Evolutionary conservation across 2,113 vertebrate genomes (phyloP).

Genomic region (Daboia siamensis): DNA sequence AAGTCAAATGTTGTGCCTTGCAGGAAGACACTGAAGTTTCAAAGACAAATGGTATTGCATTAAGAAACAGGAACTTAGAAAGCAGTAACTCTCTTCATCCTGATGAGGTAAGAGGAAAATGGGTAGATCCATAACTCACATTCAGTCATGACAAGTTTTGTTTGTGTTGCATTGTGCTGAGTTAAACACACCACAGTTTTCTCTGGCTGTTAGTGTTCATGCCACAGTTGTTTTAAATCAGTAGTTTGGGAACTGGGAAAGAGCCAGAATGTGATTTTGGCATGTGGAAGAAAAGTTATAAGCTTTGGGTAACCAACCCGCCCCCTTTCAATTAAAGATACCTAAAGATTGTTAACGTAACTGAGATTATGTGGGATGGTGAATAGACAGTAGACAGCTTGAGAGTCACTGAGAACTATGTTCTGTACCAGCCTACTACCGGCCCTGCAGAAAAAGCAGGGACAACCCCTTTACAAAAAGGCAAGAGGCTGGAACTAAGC

Average conservation of each 20-base stretch:
- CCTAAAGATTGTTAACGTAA: neutral
- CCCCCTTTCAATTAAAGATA: neutral
- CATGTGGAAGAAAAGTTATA: neutral
- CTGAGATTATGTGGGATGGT: neutral
- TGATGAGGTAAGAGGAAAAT: conserved; percentile 38
- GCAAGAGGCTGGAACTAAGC: too few species aligned
- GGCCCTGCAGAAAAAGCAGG: too few species aligned
- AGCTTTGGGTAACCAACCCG: neutral
- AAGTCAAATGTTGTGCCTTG: conserved; percentile 12
- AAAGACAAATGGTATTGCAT: neutral
- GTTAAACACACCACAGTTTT: neutral
- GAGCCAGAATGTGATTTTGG: neutral
- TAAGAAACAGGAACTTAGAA: conserved; percentile 33
- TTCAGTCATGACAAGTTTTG: neutral
- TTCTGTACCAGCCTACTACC: too few species aligned
- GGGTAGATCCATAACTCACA: neutral
- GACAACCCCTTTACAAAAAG: too few species aligned
- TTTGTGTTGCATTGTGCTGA: neutral
- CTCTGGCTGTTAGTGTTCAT: neutral
- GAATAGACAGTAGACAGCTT: neutral
- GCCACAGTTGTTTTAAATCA: neutral
- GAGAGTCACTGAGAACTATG: neutral
- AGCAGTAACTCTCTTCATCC: neutral
- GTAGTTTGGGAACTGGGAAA: neutral
- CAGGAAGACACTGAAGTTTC: conserved; percentile 21